These are phyloP conservation scores for Ceratosolen fusciceps DNA, from an alignment of 1,140 invertebrate genomes.

Conservation along the genomic window DNA sequence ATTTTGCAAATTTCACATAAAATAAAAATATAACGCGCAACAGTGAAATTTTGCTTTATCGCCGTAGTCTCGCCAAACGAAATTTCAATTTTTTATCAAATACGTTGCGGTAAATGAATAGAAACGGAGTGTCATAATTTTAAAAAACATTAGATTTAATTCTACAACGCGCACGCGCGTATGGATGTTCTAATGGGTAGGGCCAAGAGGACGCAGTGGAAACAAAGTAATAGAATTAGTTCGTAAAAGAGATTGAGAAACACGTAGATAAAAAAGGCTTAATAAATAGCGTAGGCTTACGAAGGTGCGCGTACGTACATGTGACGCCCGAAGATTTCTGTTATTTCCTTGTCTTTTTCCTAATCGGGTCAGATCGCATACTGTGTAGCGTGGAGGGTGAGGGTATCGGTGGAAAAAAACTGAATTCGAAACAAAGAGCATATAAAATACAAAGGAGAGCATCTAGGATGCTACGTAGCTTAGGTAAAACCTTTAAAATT, in stretches of 20 bases:
- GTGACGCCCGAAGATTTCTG: background rate
- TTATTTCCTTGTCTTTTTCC: background rate
- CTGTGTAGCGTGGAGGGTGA: background rate
- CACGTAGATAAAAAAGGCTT: background rate
- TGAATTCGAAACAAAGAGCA: constrained; percentile 38
- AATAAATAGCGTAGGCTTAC: background rate
- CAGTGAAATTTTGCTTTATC: constrained; percentile 12
- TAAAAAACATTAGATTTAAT: background rate
- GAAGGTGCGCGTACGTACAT: background rate
- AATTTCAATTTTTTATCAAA: constrained; percentile 10
- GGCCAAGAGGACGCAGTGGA: too few relatives aligned
- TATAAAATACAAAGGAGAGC: background rate
- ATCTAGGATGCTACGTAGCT: background rate
- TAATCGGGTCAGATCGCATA: constrained; percentile 25
- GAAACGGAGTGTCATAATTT: background rate
- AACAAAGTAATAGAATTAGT: background rate
- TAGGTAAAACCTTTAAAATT: background rate
- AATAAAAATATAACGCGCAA: constrained; percentile 29
- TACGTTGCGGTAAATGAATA: background rate
- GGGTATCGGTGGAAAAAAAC: background rate
- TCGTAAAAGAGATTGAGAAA: background rate
- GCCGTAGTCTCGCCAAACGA: background rate
- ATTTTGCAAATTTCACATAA: constrained; percentile 26
- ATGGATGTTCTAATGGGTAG: too few relatives aligned
- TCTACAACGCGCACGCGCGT: background rate